Evolutionary conservation across 2,797 vertebrate genomes (phyloP), one percentile per base, ranked within the genome.

Genomic region (Notolepis coatsorum): DNA sequence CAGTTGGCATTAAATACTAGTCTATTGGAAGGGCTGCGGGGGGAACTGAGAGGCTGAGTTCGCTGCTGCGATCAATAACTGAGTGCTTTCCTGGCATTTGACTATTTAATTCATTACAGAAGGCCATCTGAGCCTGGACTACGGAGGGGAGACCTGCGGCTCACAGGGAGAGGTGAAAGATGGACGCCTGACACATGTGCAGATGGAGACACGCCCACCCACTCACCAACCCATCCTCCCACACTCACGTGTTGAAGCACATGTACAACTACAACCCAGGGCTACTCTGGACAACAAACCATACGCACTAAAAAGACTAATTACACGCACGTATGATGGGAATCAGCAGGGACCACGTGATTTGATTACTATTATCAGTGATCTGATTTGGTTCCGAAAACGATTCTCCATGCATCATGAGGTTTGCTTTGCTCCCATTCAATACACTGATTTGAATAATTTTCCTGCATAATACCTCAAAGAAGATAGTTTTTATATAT

Each of bases 71-170:
- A 93, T 93, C 92, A 90, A 94, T 94, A 89, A 78, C 75, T 74
- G 73, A 93, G 91, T 91, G 88, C 83, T 86, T 92, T 92, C 86
- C 89, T 91, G 89, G 89, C 91, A 90, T 92, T 87, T 86, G 75
- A 80, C 76, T 86, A 75, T 90, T 89, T 89, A 92, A 93, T 92
- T 88, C 91, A 91, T 92, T 91, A 93, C 78, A 60, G 39, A 85
- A 83, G 79, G 78, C 80, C 79, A 84, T 69, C 67, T 64, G 64
- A 82, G 68, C 28, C 66, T 52, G 54, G 35, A 2, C 27, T 23
- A 52, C 50, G 56, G 33, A 64, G 15, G 28, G 38, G 41, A 61
- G 71, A 56, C 20, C 66, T 33, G 49, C 67, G 39, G 67, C 68
- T 57, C 70, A 48, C 59, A 58, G 63, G 64, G 65, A 72, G 61